Percentiles rank a stretch among this genome's conserved stretches.
Conservation (phyloP, 2,113 vertebrate species). For the Neodon shergylaensis region DNA sequence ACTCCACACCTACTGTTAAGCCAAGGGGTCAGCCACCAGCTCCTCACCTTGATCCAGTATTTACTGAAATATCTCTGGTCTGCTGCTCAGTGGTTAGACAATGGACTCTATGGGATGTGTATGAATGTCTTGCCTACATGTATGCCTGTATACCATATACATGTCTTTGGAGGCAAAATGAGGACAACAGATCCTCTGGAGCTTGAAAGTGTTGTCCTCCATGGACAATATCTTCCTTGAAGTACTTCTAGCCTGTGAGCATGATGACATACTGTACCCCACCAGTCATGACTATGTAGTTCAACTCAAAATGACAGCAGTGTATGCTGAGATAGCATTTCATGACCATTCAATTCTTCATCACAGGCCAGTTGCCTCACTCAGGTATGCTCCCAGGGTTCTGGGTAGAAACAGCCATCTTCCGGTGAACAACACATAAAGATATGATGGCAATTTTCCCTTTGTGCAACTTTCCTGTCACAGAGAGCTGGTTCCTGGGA, state of each 20-base stretch:
- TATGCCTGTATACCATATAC: fast-evolving
- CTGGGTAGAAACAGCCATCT: neutral
- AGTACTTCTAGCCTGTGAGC: neutral
- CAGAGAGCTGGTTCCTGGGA: neutral
- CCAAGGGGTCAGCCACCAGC: neutral
- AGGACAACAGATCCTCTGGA: neutral
- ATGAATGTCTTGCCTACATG: neutral
- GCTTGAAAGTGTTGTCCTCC: neutral
- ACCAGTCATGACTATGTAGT: neutral
- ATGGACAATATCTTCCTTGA: neutral
- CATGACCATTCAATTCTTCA: neutral
- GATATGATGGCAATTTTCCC: neutral
- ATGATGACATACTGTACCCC: neutral
- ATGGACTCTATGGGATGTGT: neutral
- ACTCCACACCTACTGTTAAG: neutral
- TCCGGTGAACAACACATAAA: neutral
- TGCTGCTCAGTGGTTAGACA: neutral
- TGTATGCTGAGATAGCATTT: neutral
- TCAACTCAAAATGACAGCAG: neutral
- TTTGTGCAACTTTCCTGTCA: neutral
- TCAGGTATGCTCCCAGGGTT: too few species aligned
- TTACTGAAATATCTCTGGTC: neutral
- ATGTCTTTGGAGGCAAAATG: neutral
- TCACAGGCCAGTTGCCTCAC: neutral
- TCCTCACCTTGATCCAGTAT: neutral